Conservation (phyloP, 2,888 invertebrate genomes). For the Argyra leucocephala region DNA sequence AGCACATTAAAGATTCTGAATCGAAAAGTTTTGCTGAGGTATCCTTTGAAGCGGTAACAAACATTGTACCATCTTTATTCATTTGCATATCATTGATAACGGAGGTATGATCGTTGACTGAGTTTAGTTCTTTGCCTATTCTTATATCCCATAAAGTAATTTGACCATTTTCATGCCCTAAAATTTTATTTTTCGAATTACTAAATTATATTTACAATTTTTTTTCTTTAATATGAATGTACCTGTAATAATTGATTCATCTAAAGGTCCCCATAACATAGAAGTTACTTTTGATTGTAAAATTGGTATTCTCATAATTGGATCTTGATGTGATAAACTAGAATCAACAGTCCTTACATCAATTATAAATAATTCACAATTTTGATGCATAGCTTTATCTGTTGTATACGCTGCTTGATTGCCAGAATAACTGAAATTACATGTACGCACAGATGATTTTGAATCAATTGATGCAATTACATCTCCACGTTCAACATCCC, state of each 20-base stretch:
- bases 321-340: slow-evolving; percentile 56
- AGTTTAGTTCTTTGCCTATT: slow-evolving; percentile 63
- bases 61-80: slow-evolving; percentile 86
- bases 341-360: slow-evolving; percentile 71
- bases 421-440: slow-evolving; percentile 85
- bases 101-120: slow-evolving; percentile 70
- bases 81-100: slow-evolving; percentile 95
- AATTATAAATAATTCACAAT: slow-evolving; percentile 81
- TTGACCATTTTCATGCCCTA: slow-evolving; percentile 86
- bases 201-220: neutral
- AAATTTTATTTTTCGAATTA: slow-evolving; percentile 7
- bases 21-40: slow-evolving; percentile 92
- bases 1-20: slow-evolving; percentile 68
- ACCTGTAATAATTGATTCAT: slow-evolving; percentile 79
- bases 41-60: slow-evolving; percentile 95
- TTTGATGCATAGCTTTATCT: slow-evolving; percentile 83
- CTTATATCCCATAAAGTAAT: slow-evolving; percentile 88
- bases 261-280: slow-evolving; percentile 87
- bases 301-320: slow-evolving; percentile 70
- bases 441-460: slow-evolving; percentile 84
- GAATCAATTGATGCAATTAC: slow-evolving; percentile 67
- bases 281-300: slow-evolving; percentile 79
- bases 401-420: slow-evolving; percentile 88
- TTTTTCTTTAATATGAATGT: slow-evolving; percentile 9
- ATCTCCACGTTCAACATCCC: slow-evolving; percentile 83